Conservation (phyloP, 2,113 vertebrate genomes). For the Hippocampus mohnikei region DNA sequence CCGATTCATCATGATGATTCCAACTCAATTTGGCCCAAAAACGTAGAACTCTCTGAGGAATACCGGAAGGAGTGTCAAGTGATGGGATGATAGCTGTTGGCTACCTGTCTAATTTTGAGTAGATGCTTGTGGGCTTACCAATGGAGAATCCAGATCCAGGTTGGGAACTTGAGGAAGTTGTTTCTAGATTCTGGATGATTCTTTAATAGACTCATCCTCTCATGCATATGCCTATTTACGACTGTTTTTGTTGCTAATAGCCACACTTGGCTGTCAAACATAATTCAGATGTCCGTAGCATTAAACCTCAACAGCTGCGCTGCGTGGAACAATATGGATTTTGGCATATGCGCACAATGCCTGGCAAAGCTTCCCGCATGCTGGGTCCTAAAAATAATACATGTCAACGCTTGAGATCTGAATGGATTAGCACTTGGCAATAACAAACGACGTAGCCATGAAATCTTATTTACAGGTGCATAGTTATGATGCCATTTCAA, state of each 20-base stretch:
- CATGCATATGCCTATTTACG: background rate
- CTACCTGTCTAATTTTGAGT: background rate
- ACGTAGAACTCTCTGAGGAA: background rate
- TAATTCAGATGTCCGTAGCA: conserved; percentile 33
- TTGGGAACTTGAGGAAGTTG: background rate
- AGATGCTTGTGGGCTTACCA: too few species aligned
- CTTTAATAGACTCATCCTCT: background rate
- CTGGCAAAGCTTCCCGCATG: conserved; percentile 11
- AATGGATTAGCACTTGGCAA: conserved; percentile 16
- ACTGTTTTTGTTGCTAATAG: background rate
- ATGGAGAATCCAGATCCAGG: too few species aligned
- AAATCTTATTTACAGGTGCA: background rate
- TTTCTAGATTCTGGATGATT: background rate
- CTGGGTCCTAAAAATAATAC: conserved; percentile 50
- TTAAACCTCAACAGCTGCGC: conserved; percentile 32
- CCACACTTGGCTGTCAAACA: conserved; percentile 21
- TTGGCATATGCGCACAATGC: conserved; percentile 23
- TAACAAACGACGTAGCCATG: conserved; percentile 3
- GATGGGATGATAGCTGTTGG: background rate
- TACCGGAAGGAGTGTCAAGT: background rate
- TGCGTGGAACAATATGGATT: conserved; percentile 31
- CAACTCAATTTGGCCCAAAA: background rate
- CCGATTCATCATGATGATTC: background rate
- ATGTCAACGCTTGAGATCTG: conserved; percentile 10
- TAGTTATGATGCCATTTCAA: background rate